Conservation (phyloP, 2,113 vertebrate genomes). For the Sarotherodon lohbergeri region DNA sequence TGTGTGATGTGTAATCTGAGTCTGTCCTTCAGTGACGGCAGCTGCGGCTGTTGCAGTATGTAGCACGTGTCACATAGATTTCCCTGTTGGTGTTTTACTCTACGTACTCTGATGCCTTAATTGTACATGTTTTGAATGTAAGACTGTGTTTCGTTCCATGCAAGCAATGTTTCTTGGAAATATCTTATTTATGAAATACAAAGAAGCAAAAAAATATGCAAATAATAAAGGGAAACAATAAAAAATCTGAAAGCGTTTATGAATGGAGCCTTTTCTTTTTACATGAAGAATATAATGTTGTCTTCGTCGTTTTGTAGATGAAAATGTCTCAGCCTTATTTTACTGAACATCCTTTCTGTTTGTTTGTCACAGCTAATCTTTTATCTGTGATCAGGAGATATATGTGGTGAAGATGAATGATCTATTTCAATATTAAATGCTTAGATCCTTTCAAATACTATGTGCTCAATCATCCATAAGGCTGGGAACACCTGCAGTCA, state of each 20-base stretch:
- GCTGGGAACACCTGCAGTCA: not conserved
- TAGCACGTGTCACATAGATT: not conserved
- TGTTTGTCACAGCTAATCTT: not conserved
- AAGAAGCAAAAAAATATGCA: not conserved
- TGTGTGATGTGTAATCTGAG: not conserved
- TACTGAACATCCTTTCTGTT: not conserved
- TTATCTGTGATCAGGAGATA: not conserved
- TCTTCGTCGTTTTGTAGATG: not conserved
- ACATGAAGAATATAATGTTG: not conserved
- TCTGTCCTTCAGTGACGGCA: not conserved
- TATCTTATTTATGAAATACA: not conserved
- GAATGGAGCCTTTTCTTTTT: not conserved
- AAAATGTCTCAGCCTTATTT: not conserved
- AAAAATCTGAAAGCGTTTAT: not conserved
- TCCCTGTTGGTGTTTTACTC: not conserved
- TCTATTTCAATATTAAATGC: not conserved
- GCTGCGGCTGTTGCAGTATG: not conserved
- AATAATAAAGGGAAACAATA: not conserved
- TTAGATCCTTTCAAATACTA: not conserved
- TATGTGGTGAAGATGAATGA: not conserved
- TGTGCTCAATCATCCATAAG: not conserved
- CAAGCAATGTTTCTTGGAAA: not conserved
- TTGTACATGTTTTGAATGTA: slow-evolving; percentile 29
- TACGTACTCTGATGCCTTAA: slow-evolving; percentile 33
- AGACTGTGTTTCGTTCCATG: not conserved